Evolutionary conservation across 2,888 invertebrate species (phyloP), one percentile per base, ranked within the genome.

Genomic region (Dasysyrphus albostriatus): DNA sequence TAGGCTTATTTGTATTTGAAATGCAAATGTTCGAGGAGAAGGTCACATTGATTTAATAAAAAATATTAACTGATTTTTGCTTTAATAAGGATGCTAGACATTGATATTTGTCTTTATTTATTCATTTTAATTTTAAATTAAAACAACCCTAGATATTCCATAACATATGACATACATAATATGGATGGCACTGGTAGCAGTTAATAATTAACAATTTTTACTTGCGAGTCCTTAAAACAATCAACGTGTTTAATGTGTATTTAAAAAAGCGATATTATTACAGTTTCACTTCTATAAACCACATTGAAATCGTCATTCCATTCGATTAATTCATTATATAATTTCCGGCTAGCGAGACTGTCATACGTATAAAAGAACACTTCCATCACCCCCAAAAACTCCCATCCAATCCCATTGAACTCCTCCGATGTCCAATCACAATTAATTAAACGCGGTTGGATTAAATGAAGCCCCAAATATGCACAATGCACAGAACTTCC

Each of bases 361-460:
- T 37, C 14, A 65, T 47, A 65, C 37, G 7, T 37, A 12, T 8
- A 32, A 37, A 44, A 5, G 8, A 6, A 34, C 42, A 3, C 24
- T 16, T 0, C 14, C 29, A 19, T 10, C 32, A 8, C 5, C 10
- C 10, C 6, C 14, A 42, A 19, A n/a, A 14, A n/a, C 2, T 4
- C 7, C 5, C 12, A 1, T 37, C 69, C 65, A 32, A 12, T 14
- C 10, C 16, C 49, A 10, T 47, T 56, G 16, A 24, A 16, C 39
- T 14, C 42, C 54, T 37, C 32, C 51, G 19, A 69, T 69, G 69
- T 54, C 51, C 65, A 77, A 73, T 80, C 77, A 69, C 81, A 81
- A 81, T 85, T 85, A 85, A 85, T 85, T 85, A 85, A 85, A 69
- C 73, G 85, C 81, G 85, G 85, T 81, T 67, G 75, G 69, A 76